Base-by-base conservation (phyloP, 2,113 vertebrate genomes). In the Scolopax mira region DNA sequence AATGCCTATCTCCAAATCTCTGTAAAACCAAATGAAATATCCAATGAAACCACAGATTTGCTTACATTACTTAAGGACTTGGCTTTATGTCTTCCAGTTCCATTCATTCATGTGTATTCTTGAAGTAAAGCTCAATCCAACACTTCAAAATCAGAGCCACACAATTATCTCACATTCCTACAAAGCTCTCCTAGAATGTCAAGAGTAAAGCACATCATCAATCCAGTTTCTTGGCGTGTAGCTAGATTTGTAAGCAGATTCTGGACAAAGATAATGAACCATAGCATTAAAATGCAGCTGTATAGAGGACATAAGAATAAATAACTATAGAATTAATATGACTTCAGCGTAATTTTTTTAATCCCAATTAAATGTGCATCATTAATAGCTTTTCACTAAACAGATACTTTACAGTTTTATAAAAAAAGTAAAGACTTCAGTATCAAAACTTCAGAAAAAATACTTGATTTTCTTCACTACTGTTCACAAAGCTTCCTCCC, bases 361-460 rank as follows among this genome's bases (percentile, higher is more conserved):
- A 93, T 93, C 44, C 60, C 35, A 83, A 57, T 58, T 70, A 78
- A 79, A 85, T 61, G 31, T 74, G 55, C 55, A 93, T 85, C 54
- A 93, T 69, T 11, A 89, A 87, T 54, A 96, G 55, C 54, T 94
- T 94, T 86, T 67, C 57, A 72, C 42, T 85, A 88, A 88, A 79
- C 46, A 85, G 75, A 80, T 72, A 52, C 37, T 65, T 66, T 49
- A 18, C 85, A 84, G 73, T 66, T 89, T 78, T 87, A 83, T 73
- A 89, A 89, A 54, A 90, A 86, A 92, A 24, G 28, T 79, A 94
- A 83, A 65, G 65, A 87, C 73, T 81, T 69, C 51, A 81, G 28
- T 81, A 94, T 18, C 65, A 94, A 87, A 94, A 89, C 31, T 74
- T 49, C 44, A 10, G 69, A 84, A 66, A 65, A 84, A 89, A 87